A percentile compares a stretch with the other conserved stretches of the same genome.
Conservation (phyloP, 2,888 invertebrate genomes). For the Oscheius sp. region DNA sequence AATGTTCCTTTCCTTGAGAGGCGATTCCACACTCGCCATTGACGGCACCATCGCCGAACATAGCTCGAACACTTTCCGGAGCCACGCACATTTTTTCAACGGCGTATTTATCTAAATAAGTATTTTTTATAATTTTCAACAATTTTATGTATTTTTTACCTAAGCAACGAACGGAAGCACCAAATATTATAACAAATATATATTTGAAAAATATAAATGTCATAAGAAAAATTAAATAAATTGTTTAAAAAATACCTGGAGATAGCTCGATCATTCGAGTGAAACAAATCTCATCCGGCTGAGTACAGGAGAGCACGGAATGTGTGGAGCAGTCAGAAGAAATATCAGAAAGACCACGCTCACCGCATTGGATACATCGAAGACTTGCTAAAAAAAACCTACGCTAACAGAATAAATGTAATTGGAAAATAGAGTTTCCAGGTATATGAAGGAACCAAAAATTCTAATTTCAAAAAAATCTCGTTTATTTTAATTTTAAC, state of each 20-base stretch:
- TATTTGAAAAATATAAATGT: too few species aligned
- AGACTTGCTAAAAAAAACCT: slow-evolving; percentile 26
- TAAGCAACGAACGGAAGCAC: too few species aligned
- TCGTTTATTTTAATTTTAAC: too few species aligned
- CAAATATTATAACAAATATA: background rate
- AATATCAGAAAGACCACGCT: slow-evolving; percentile 42
- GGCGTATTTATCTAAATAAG: slow-evolving; percentile 52
- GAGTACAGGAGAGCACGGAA: slow-evolving; percentile 48
- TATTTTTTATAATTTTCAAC: background rate
- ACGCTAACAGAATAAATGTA: too few species aligned
- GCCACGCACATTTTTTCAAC: slow-evolving; percentile 66
- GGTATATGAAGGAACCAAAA: too few species aligned
- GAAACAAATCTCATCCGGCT: slow-evolving; percentile 52
- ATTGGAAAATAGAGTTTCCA: too few species aligned
- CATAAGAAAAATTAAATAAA: background rate
- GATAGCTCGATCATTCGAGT: slow-evolving; percentile 54
- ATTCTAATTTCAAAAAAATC: too few species aligned
- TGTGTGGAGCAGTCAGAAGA: slow-evolving; percentile 53
- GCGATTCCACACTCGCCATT: slow-evolving; percentile 49
- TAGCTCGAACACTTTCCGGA: slow-evolving; percentile 50
- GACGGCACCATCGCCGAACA: slow-evolving; percentile 53
- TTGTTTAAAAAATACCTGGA: slow-evolving; percentile 42
- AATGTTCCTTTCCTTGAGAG: slow-evolving; percentile 36
- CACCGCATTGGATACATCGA: slow-evolving; percentile 62
- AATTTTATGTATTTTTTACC: too few species aligned